Evolutionary conservation across 53 echinoderm and acorn worm genomes (phyloP), one percentile per base, ranked within the genome.

Genomic region (Hippasteria phrygiana): DNA sequence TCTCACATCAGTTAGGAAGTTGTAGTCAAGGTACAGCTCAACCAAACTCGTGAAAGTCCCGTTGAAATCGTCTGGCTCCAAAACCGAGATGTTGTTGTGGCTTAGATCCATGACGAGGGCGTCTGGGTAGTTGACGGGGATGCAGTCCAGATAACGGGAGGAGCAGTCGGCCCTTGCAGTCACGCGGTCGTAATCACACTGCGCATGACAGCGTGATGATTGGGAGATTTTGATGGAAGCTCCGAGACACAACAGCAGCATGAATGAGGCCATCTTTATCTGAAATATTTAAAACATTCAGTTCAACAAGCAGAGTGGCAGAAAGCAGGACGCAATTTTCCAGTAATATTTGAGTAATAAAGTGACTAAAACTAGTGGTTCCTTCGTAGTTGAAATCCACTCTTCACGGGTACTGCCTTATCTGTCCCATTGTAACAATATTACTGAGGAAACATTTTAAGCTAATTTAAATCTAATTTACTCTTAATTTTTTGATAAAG

Each of bases 41-140:
- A 38, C 42, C 26, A 79, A 16, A 16, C 18, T 54, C 7, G 53
- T 35, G 36, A 78, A 55, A 0, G 35, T 78, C 9, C 87, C 56
- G 31, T 50, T 38, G 42, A 87, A 87, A 72, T 73, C 87, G 37
- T 1, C 33, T 87, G 73, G 54, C 0, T 65, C 26, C n/a, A 87
- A 37, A 4, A 26, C 3, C 40, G 54, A 54, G 54, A 87, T 87
- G 24, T 54, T 55, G 36, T 87, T 87, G 74, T 73, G 74, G 31
- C 74, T 87, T 6, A 87, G 74, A 87, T 87, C 74, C 73, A 87
- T 74, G 35, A 50, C 13, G 71, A 70, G 31, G 53, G 86, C 70
- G 69, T 86, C 72, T 34, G 86, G 86, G 50, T 87, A 87, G 74
- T 87, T 87, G 74, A 13, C 31, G 24, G 87, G 87, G 59, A 87